These are phyloP conservation scores for Prunella fulvescens DNA, from an alignment of 2,113 vertebrate genomes.

Conservation along the genomic window DNA sequence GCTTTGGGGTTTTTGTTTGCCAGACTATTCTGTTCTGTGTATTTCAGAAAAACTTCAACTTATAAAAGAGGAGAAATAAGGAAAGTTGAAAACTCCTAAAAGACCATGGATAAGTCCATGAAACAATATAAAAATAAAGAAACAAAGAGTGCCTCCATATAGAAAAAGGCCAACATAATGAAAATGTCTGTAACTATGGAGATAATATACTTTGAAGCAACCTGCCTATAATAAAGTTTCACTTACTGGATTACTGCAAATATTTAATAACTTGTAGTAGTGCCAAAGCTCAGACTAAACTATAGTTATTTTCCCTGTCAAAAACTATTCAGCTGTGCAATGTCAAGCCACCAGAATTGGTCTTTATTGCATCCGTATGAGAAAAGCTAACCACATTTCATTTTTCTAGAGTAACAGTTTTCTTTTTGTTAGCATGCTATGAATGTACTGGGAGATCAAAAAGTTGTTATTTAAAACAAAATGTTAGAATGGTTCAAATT, in stretches of 20 bases:
- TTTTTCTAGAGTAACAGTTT: slow-evolving; percentile 42
- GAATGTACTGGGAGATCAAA: slow-evolving; percentile 29
- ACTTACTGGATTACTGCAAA: slow-evolving; percentile 56
- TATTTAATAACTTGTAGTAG: slow-evolving; percentile 48
- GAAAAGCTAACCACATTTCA: not conserved
- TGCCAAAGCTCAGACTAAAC: slow-evolving; percentile 55
- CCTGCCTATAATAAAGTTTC: slow-evolving; percentile 16
- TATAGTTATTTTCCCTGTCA: slow-evolving; percentile 44
- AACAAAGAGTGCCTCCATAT: not conserved
- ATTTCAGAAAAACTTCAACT: not conserved
- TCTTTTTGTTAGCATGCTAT: slow-evolving; percentile 44
- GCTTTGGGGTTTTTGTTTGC: not conserved
- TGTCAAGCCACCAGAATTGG: slow-evolving; percentile 53
- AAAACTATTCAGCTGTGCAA: slow-evolving; percentile 48
- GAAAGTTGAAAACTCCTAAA: not conserved
- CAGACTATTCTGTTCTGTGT: not conserved
- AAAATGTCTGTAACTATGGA: not conserved
- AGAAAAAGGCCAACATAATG: not conserved
- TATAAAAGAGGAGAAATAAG: not conserved
- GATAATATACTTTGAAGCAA: slow-evolving; percentile 23
- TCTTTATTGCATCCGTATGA: slow-evolving; percentile 38
- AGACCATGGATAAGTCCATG: not conserved
- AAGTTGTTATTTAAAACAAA: slow-evolving; percentile 42
- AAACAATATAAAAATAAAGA: not conserved
- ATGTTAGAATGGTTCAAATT: slow-evolving; percentile 6